These are phyloP conservation scores for Hetaerina americana DNA, from an alignment of 1,140 invertebrate species.

Conservation along the genomic window DNA sequence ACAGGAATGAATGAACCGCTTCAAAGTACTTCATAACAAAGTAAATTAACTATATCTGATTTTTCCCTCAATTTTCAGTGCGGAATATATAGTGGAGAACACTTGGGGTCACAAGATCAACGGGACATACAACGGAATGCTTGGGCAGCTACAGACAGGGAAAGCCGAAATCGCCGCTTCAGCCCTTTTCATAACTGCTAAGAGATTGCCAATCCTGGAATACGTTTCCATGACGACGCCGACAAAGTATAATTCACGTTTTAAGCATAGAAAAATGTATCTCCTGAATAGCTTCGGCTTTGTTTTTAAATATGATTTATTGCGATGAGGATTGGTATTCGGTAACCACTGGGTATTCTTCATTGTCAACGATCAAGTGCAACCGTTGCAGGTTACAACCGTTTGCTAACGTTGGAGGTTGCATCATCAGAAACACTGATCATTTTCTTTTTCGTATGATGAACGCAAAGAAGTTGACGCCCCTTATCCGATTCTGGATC, in stretches of 20 bases:
- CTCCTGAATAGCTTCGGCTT: not conserved
- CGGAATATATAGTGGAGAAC: not conserved
- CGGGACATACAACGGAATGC: not conserved
- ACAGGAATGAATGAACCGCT: not conserved
- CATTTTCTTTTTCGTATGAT: no score
- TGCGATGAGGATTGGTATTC: not conserved
- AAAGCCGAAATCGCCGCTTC: not conserved
- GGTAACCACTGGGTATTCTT: not conserved
- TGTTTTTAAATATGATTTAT: not conserved
- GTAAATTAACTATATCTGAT: not conserved
- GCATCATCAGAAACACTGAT: not conserved
- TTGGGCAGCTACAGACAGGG: not conserved
- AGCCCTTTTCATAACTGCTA: not conserved
- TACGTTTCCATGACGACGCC: not conserved
- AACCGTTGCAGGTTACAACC: not conserved
- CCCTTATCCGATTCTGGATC: no score
- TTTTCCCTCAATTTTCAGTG: not conserved
- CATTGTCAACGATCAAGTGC: not conserved
- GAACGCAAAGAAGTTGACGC: no score
- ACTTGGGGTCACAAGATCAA: not conserved
- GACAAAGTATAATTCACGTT: not conserved
- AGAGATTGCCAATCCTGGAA: not conserved
- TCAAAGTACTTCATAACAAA: not conserved
- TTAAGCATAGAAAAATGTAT: not conserved
- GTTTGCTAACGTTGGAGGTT: not conserved